These are phyloP conservation scores for Argyresthia goedartella DNA, from an alignment of 2,888 invertebrate genomes.

Conservation along the genomic window DNA sequence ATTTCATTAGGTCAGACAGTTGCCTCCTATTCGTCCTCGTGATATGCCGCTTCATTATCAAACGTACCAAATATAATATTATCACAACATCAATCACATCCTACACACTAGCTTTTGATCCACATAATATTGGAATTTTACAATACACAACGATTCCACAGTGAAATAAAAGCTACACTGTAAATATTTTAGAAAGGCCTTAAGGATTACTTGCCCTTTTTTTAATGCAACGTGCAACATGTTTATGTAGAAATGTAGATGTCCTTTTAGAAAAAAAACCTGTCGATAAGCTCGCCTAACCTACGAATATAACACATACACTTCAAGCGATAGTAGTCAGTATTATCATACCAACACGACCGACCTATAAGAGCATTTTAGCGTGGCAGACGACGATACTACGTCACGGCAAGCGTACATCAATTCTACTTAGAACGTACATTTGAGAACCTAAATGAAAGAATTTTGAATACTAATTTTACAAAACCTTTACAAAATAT, in stretches of 20 bases:
- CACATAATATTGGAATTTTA: neutral
- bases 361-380: constrained; percentile 15
- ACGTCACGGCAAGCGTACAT: constrained; percentile 55
- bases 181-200: no score
- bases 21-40: no score
- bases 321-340: constrained; percentile 10
- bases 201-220: no score
- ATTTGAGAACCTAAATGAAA: constrained; percentile 56
- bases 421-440: constrained; percentile 58
- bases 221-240: no score
- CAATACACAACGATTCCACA: no score
- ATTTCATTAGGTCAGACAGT: no score
- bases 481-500: constrained; percentile 23
- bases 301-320: no score
- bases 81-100: constrained; percentile 45
- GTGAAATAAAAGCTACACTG: no score
- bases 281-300: no score
- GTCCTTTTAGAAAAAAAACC: no score
- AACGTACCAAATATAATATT: constrained; percentile 8
- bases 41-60: neutral
- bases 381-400: constrained; percentile 25
- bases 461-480: constrained; percentile 29
- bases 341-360: constrained; percentile 8
- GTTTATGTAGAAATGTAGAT: no score
- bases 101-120: constrained; percentile 4